Evolutionary conservation across 2,888 invertebrate genomes (phyloP).

Genomic region (Subacronicta megacephala): DNA sequence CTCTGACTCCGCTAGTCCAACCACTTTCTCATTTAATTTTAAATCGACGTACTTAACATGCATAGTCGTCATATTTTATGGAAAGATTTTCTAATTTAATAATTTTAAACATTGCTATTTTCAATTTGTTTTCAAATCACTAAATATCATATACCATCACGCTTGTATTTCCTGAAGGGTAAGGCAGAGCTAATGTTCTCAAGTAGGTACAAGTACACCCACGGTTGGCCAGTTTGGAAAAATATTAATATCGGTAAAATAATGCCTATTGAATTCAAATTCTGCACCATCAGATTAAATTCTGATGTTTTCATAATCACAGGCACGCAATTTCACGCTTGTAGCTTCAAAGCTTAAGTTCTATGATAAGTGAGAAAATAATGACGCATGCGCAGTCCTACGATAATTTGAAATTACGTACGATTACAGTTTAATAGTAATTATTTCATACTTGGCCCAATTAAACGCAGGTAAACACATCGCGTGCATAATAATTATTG

Average conservation of each 20-base stretch:
- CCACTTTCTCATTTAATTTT: constrained; percentile 41
- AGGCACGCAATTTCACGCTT: too few species aligned
- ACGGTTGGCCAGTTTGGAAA: too few species aligned
- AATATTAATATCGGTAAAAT: too few species aligned
- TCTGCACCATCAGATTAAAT: too few species aligned
- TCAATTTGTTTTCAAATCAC: too few species aligned
- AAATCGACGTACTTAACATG: constrained; percentile 15
- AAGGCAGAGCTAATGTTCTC: too few species aligned
- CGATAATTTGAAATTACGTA: constrained; percentile 37
- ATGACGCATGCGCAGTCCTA: constrained; percentile 13
- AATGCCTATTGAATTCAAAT: too few species aligned
- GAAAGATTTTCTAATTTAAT: background rate
- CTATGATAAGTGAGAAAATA: background rate
- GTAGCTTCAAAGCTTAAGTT: too few species aligned
- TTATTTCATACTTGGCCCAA: constrained; percentile 53
- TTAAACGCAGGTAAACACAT: constrained; percentile 25
- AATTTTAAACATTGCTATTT: background rate
- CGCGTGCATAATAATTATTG: constrained; percentile 34
- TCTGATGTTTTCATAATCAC: too few species aligned
- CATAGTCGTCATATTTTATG: constrained; percentile 7
- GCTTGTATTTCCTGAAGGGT: too few species aligned
- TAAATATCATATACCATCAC: too few species aligned
- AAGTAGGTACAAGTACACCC: too few species aligned
- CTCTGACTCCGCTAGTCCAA: constrained; percentile 23
- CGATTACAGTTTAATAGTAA: constrained; percentile 43